Base-by-base conservation (phyloP, 2,888 invertebrate genomes). In the Luperina testacea region DNA sequence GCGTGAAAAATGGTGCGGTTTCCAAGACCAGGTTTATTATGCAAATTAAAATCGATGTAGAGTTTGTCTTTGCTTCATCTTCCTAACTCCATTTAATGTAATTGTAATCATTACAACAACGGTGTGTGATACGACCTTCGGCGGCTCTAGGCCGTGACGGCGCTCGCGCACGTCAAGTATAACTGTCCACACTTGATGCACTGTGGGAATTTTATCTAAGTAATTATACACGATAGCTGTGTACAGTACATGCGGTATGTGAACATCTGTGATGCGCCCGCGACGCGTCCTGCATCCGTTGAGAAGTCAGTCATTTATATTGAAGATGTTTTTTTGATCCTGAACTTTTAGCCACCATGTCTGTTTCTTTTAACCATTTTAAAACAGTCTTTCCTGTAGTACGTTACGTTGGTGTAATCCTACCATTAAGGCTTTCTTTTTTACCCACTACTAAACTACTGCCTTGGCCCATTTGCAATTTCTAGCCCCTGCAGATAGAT, bases 111-210 rank as follows among this genome's bases (percentile, higher is more conserved):
- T 69, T 71, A 51, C 72, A 9, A 42, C 42, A 80, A 77, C 77
- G 72, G 78, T 78, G 78, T 75, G 75, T 70, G 69, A 64, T 68
- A 17, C 78, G 86, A 82, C 88, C 88, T 89, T 89, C 85, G 71
- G 38, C 69, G 79, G 82, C 85, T 84, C 89, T 89, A 82, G 85
- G 86, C 85, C 88, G 85, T 86, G 72, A 81, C 83, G 82, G 82
- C 84, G 87, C 78, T 42, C 27, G 82, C 83, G 81, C 85, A 81
- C 78, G 45, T 78, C 82, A 42, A 74, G 82, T 81, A 64, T 85
- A 81, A 82, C 82, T 84, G 82, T 83, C 77, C 64, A 78, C 67
- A 78, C 71, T 72, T 64, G 77, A 80, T 78, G 67, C 76, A 75
- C 75, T 82, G 88, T 89, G 87, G 75, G 88, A 89, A 89, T 83